Percentiles rank a stretch among this genome's conserved stretches.
These are phyloP conservation scores for Sussaba pulchella DNA, from an alignment of 2,888 invertebrate species.

Conservation along the genomic window DNA sequence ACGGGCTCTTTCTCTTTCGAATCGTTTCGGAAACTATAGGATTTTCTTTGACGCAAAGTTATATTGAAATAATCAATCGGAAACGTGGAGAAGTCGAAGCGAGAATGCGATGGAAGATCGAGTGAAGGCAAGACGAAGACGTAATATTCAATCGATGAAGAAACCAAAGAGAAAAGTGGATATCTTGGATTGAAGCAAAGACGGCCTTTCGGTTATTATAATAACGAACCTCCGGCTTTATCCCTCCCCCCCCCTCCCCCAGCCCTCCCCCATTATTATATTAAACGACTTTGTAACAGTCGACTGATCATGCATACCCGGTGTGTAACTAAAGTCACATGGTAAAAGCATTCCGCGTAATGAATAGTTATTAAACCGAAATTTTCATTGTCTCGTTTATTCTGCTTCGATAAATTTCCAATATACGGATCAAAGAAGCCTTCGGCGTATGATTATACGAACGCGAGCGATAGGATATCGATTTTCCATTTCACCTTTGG, in stretches of 20 bases:
- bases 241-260: conserved; percentile 31
- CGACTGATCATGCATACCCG: conserved; percentile 56
- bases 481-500: conserved; percentile 55
- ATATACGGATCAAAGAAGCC: conserved; percentile 44
- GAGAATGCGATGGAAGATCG: conserved; percentile 20
- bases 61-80: conserved; percentile 69
- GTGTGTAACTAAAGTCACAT: conserved; percentile 18
- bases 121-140: conserved; percentile 9
- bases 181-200: conserved; percentile 37
- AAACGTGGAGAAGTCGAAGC: conserved; percentile 5
- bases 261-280: conserved; percentile 50
- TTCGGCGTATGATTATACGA: conserved; percentile 27
- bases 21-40: conserved; percentile 38
- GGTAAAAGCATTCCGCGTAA: neutral
- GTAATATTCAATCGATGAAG: conserved; percentile 28
- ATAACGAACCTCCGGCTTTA: conserved; percentile 44
- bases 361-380: conserved; percentile 41
- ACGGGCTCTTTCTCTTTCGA: conserved; percentile 9
- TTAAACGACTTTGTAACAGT: conserved; percentile 55
- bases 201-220: conserved; percentile 42
- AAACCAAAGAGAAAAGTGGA: conserved; percentile 33
- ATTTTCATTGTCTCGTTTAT: conserved; percentile 44
- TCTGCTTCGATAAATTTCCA: conserved; percentile 38
- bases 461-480: conserved; percentile 50
- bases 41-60: conserved; percentile 56